Base-by-base conservation (phyloP, 2,888 invertebrate genomes). In the Clunio marinus region DNA sequence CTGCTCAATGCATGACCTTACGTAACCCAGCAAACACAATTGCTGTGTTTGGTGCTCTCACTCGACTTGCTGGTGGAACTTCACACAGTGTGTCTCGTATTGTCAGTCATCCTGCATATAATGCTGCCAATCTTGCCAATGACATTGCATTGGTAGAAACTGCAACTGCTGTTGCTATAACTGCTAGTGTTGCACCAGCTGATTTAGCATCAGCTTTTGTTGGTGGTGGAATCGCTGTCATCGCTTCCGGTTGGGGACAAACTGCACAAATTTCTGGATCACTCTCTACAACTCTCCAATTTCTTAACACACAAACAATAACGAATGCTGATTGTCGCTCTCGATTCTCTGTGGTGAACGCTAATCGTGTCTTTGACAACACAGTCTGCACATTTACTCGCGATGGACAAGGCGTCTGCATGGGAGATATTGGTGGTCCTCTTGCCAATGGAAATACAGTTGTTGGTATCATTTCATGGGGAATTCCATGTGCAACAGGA, bases 401-500 rank as follows among this genome's bases (percentile, higher is more conserved):
- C 22, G 22, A 15, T 10, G 68, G 68, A 27, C 32, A 68, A 55
- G 70, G 70, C n/a, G 60, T 51, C 7, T 70, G 70, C 59, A 67
- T 65, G 25, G 70, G 70, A 24, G 60, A 75, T 68, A 74, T 74
- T 35, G 75, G 75, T 17, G 73, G 75, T 8, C 74, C 74, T 24
- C 35, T 69, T 27, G 46, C 46, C 45, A 32, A 25, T 24, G 69
- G 59, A n/a, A 25, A 37, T 15, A 27, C 58, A 20, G 72, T 74
- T 58, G 69, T 71, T 69, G 75, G 75, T 55, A 62, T 74, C 13
- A 72, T 73, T 3, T 75, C 75, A 1, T 75, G 74, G 73, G 74
- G 73, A 25, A 71, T 72, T 32, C 72, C 73, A 10, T 75, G 75
- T 60, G 75, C 73, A 45, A 41, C 25, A 5, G 75, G 74, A 4